Conservation (phyloP, 2,113 vertebrate genomes). For the Galemys pyrenaicus region DNA sequence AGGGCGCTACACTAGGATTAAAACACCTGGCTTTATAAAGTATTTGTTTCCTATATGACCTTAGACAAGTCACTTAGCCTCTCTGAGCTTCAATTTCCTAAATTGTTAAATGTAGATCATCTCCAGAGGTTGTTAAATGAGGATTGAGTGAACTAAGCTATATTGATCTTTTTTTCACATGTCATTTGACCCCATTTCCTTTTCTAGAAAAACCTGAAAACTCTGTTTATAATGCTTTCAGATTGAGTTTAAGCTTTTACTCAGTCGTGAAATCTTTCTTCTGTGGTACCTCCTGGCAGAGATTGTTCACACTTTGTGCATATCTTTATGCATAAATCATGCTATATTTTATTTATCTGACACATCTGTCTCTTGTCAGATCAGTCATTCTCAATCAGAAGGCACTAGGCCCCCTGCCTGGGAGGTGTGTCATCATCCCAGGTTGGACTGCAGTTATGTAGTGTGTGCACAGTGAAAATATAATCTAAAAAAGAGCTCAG, state of each 20-base stretch:
- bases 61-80: neutral
- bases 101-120: neutral
- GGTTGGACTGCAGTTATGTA: neutral
- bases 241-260: neutral
- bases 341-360: conserved; percentile 1
- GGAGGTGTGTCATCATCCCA: neutral
- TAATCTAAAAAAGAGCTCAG: neutral
- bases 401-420: neutral
- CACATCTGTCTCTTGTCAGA: neutral
- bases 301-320: neutral
- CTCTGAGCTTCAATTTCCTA: neutral
- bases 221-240: neutral
- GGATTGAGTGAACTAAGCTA: neutral
- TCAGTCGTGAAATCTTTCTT: conserved; percentile 4
- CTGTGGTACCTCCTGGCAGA: neutral
- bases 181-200: neutral
- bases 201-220: conserved; percentile 29
- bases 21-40: neutral
- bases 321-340: neutral
- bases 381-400: neutral
- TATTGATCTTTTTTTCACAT: neutral
- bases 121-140: neutral
- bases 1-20: neutral
- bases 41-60: neutral
- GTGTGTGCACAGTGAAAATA: neutral